Evolutionary conservation across 1,140 invertebrate species (phyloP), one percentile per base, ranked within the genome.

Genomic region (Drosophila sp.): DNA sequence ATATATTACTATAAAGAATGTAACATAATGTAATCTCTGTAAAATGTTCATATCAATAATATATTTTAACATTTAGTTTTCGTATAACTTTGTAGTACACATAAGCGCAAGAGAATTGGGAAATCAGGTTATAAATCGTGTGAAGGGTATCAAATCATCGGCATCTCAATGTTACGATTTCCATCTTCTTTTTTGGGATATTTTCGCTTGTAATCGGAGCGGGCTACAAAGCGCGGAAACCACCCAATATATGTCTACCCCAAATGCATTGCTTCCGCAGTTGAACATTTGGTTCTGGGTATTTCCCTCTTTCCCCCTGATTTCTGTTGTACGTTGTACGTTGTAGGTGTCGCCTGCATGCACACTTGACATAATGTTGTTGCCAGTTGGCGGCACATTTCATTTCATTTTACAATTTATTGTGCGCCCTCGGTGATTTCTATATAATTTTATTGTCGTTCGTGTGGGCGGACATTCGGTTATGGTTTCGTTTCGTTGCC

Each of bases 241-340:
- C 57, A 25, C 62, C 27, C 62, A 45, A 32, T 53, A 36, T 25
- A 8, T 50, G 13, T 45, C 16, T 13, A 45, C 43, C 29, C 46
- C 11, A 69, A 73, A 76, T 73, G 41, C 74, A 76, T 76, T 76
- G 63, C 74, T 76, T 76, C 74, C 74, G 74, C 58, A 67, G 57
- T 66, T 76, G 50, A 53, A 14, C 29, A 11, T 27, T 32, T 51
- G 7, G n/a, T 50, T 56, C 14, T 66, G 11, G 25, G 25, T 38
- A 34, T 67, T 69, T 53, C 46, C 40, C 66, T 45, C 27, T 67
- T 69, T 53, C 46, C 40, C 66, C 36, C 27, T 38, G 32, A 51
- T 45, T 58, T 57, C 11, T 69, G 50, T 40, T 74, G n/a, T n/a
- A n/a, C n/a, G n/a, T n/a, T n/a, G n/a, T n/a, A n/a, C n/a, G n/a